Base-by-base conservation (phyloP, 2,113 vertebrate species). In the Oceanites oceanicus region DNA sequence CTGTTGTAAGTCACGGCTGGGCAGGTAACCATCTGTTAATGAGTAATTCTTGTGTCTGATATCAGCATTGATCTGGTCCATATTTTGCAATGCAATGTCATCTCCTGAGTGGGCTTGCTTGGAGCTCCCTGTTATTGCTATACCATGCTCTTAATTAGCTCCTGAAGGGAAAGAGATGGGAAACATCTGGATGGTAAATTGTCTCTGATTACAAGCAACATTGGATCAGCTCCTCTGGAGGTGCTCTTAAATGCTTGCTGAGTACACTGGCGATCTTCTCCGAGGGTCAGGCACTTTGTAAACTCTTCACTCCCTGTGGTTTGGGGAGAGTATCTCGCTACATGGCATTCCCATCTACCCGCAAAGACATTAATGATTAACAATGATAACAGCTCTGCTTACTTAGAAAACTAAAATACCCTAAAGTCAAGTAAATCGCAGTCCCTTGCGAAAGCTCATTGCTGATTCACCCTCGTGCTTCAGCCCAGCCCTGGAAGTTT, bases 291-390 rank as follows among this genome's bases (percentile, higher is more conserved):
- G 50, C 58, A 45, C 55, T 73, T 79, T 25, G 58, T 53, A 73
- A 89, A 85, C 66, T 86, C 71, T 63, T 94, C 34, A 53, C 14
- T 96, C 66, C 26, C 47, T 6, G 14, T 44, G 44, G 63, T 90
- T 88, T 83, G 30, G 50, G 73, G 26, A 59, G 80, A 94, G 21
- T n/a, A 49, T 83, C 47, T 92, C 5, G 1, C 61, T 77, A 32
- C 34, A 15, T 76, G 73, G 32, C 88, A 84, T 92, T 92, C 83
- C 83, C 83, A 75, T 88, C 91, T 87, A 75, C n/a, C 65, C 73
- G 15, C 72, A 78, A n/a, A 93, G 34, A 44, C 11, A 90, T 97
- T 96, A 97, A 97, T 97, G 78, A 98, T 98, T 98, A 97, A 97
- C 96, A 72, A 15, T 0, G 30, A 80, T 88, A 94, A 87, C 82